Evolutionary conservation across 2,113 vertebrate species (phyloP).

Genomic region (Morone chrysops): DNA sequence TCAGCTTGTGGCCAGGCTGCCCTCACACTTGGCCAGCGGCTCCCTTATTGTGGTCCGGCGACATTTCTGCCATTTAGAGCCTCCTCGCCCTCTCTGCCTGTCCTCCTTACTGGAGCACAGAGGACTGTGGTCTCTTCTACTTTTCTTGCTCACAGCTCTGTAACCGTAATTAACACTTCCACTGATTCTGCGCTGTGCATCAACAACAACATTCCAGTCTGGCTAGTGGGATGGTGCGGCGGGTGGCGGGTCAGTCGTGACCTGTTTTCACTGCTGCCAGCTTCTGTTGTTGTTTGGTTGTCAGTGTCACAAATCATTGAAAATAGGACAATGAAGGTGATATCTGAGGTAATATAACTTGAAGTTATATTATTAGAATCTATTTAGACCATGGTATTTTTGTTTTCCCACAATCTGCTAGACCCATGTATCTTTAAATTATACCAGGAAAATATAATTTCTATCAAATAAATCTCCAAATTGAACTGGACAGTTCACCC

Average conservation of each 20-base stretch:
- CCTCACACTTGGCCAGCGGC: conserved; percentile 79
- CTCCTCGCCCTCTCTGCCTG: conserved; percentile 58
- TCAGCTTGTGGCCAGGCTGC: conserved; percentile 68
- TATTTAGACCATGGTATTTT: conserved; percentile 8
- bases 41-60: conserved; percentile 77
- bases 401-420: not conserved
- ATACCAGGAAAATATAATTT: conserved; percentile 6
- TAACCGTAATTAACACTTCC: conserved; percentile 84
- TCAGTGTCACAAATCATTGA: conserved; percentile 45
- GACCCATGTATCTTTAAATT: conserved; percentile 15
- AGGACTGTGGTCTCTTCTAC: conserved; percentile 73
- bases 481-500: conserved; percentile 22
- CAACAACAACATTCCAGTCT: conserved; percentile 85
- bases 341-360: conserved; percentile 9
- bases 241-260: conserved; percentile 58
- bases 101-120: conserved; percentile 64
- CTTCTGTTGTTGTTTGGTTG: conserved; percentile 57
- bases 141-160: conserved; percentile 77
- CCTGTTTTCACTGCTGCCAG: conserved; percentile 66
- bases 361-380: too few species aligned
- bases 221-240: conserved; percentile 59
- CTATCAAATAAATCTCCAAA: conserved; percentile 32
- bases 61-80: conserved; percentile 78
- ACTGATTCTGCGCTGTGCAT: conserved; percentile 74
- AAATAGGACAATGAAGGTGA: conserved; percentile 35